These are phyloP conservation scores for Botrylloides violaceus DNA, from an alignment of 23 tunicate genomes.

Conservation along the genomic window DNA sequence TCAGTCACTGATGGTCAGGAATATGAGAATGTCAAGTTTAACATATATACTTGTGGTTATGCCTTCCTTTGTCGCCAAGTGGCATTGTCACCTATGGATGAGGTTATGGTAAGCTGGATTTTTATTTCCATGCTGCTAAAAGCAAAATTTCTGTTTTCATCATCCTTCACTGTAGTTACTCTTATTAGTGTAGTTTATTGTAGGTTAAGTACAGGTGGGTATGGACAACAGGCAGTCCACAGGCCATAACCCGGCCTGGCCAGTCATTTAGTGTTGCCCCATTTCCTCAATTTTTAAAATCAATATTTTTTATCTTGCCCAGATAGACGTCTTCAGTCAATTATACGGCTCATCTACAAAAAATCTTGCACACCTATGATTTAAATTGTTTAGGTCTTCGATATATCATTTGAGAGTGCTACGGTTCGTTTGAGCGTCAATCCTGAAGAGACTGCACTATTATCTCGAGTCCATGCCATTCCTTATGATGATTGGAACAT, in stretches of 20 bases:
- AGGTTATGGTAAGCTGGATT: constrained; percentile 32
- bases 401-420: constrained; percentile 3
- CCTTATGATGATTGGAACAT: constrained; percentile 71
- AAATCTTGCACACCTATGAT: too few relatives aligned
- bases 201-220: too few relatives aligned
- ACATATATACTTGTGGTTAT: constrained; percentile 74
- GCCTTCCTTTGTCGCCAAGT: constrained; percentile 94
- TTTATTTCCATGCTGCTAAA: not conserved
- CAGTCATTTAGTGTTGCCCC: too few relatives aligned
- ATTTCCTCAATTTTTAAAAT: too few relatives aligned
- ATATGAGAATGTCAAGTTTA: constrained; percentile 40
- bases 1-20: constrained; percentile 7
- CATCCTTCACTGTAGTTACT: too few relatives aligned
- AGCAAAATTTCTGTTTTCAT: not conserved
- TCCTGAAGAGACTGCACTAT: constrained; percentile 36
- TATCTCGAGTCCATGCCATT: constrained; percentile 31
- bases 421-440: constrained; percentile 29
- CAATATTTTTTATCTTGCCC: too few relatives aligned
- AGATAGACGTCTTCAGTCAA: too few relatives aligned
- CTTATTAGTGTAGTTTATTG: too few relatives aligned
- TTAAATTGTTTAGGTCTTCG: too few relatives aligned
- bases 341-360: not conserved
- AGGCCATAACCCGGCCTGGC: too few relatives aligned
- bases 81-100: constrained; percentile 47
- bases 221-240: too few relatives aligned